Evolutionary conservation across 37 sponge, comb jelly and placozoan species (phyloP), one percentile per base, ranked within the genome.

Genomic region (Hormiphora californensis): DNA sequence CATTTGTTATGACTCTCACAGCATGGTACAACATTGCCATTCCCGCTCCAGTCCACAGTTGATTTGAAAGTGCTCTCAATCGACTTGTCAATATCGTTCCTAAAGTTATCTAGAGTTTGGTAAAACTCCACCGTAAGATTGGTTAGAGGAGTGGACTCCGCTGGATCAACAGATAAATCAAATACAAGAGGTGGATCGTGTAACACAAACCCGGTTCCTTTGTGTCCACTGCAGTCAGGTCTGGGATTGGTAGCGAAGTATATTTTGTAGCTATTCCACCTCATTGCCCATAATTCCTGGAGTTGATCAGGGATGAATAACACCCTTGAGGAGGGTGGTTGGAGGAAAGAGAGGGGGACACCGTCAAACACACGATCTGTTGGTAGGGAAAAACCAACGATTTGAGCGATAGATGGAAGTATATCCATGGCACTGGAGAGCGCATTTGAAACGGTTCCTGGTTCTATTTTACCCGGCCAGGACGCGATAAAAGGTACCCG

Each of bases 121-220:
- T 57, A 55, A 2, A 87, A 23, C 11, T 27, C 21, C 2, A 49
- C 25, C 23, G 11, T 40, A n/a, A n/a, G n/a, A n/a, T n/a, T n/a
- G 0, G 31, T 22, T 22, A 87, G 65, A 4, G 87, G 67, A 21
- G 55, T 9, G 9, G 19, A n/a, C 34, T 87, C 87, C 0, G 27
- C 30, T 1, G 21, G 31, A 67, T 87, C 87, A 28, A 27, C 62
- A 25, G 4, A 22, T 33, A 87, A 25, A 23, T 87, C 67, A 41
- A 87, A 87, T 7, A 87, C 54, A 1, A 87, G 87, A 61, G 87
- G 54, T 43, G 87, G 87, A 54, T 87, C 51, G 39, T 87, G 87
- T 28, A 44, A 63, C 25, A 73, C 25, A 19, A 73, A 73, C 12
- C 81, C 81, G 17, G 31, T 73, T 0, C 63, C 87, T 22, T 39